Base-by-base conservation (phyloP, 2,113 vertebrate genomes). In the Tor tambroides region DNA sequence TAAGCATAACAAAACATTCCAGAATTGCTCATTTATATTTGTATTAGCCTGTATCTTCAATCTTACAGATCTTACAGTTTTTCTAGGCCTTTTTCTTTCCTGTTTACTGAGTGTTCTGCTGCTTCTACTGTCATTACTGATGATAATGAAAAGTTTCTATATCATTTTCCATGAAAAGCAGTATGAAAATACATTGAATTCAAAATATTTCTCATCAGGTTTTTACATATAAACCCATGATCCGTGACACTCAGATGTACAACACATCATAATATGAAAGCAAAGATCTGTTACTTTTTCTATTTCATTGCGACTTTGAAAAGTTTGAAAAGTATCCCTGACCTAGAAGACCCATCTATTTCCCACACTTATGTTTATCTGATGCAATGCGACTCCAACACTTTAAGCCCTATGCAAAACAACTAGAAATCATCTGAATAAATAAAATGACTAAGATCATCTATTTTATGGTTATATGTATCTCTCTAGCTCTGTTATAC, bases 401-500 rank as follows among this genome's bases (percentile, higher is more conserved):
- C 74, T n/a, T 75, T 6, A 46, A 46, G 72, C 38, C 38, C 5
- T 43, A 76, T 49, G 12, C 43, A 51, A 30, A 81, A 28, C 19
- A 38, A 59, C 59, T 17, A 79, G 19, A 79, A 32, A 56, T 79
- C 30, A 56, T 56, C 21, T 59, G 51, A 38, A 80, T 38, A 61
- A 14, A n/a, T 23, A n/a, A 59, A 38, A 17, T 46, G 10, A 23
- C 17, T 38, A 74, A 76, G 14, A 26, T 46, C 14, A 14, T 14
- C 14, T 6, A 76, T 76, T 46, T 76, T 5, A 15, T n/a, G 1
- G 2, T 41, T 72, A 11, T 46, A 76, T 76, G 71, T 26, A 23
- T 76, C 51, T 74, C 21, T 67, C 41, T 65, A 35, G 8, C 61
- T 43, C 11, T 71, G 74, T 46, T 86, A 86, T 79, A 81, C 84